These are phyloP conservation scores for Onchidella celtica DNA, from an alignment of 2,888 invertebrate genomes.

Conservation along the genomic window DNA sequence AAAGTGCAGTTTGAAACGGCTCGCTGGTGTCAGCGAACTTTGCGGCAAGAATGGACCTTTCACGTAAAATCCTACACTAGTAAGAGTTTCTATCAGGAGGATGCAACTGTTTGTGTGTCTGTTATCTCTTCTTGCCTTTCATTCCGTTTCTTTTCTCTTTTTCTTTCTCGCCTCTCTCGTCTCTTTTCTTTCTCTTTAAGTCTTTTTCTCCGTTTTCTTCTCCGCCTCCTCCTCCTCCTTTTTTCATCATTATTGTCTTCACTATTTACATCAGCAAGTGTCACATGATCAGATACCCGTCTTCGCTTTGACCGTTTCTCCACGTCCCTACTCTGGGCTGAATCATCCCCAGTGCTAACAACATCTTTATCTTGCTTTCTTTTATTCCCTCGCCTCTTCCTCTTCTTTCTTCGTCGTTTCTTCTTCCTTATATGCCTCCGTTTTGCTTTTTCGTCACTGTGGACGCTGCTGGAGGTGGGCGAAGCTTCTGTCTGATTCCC, in stretches of 20 bases:
- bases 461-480: background rate
- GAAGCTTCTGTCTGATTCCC: background rate
- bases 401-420: background rate
- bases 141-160: no score
- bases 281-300: background rate
- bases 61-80: no score
- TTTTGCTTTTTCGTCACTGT: background rate
- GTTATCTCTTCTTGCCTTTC: background rate
- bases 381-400: conserved; percentile 24
- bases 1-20: no score
- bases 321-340: background rate
- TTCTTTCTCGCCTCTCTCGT: background rate
- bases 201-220: background rate
- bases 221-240: background rate
- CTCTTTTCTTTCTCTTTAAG: conserved; percentile 11
- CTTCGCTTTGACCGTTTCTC: background rate
- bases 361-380: background rate
- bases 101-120: background rate
- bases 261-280: background rate
- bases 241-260: background rate
- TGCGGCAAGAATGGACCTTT: no score
- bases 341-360: background rate
- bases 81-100: no score
- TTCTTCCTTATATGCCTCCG: background rate
- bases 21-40: no score